These are phyloP conservation scores for Macroglossus sobrinus DNA, from an alignment of 2,113 vertebrate species.

Conservation along the genomic window DNA sequence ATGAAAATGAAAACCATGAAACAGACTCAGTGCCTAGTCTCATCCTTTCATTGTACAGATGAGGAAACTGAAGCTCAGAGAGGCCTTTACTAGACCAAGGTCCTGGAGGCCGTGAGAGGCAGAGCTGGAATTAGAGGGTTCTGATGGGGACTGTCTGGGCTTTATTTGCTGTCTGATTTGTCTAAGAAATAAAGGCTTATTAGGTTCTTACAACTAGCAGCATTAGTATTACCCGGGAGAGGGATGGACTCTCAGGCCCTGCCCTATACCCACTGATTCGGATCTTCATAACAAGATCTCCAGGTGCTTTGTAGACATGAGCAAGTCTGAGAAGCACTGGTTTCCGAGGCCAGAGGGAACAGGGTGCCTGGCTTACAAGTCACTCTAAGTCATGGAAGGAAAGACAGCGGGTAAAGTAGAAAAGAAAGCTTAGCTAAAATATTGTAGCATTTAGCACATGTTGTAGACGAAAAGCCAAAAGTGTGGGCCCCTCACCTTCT, in stretches of 20 bases:
- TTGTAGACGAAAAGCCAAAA: not conserved
- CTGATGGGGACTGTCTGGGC: not conserved
- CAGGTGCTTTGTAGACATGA: not conserved
- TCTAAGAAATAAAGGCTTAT: not conserved
- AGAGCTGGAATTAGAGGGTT: not conserved
- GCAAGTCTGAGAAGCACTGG: not conserved
- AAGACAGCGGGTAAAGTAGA: not conserved
- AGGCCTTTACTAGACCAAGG: not conserved
- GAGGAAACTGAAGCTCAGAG: not conserved
- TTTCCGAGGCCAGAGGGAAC: not conserved
- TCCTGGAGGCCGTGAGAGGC: not conserved
- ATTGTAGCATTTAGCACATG: not conserved
- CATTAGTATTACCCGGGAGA: not conserved
- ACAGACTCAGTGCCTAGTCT: not conserved
- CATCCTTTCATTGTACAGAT: not conserved
- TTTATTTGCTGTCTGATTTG: not conserved
- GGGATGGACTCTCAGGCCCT: not conserved
- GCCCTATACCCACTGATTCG: not conserved
- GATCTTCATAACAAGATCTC: not conserved
- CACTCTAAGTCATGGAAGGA: not conserved
- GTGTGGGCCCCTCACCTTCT: not conserved
- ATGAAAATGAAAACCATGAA: not conserved
- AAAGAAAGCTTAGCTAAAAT: not conserved
- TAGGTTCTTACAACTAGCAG: not conserved
- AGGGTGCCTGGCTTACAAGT: not conserved